A percentile compares a stretch with the other conserved stretches of the same genome.
phyloP scores from a whole-genome alignment of 1,140 invertebrate species.

The Penaeus indicus region DNA sequence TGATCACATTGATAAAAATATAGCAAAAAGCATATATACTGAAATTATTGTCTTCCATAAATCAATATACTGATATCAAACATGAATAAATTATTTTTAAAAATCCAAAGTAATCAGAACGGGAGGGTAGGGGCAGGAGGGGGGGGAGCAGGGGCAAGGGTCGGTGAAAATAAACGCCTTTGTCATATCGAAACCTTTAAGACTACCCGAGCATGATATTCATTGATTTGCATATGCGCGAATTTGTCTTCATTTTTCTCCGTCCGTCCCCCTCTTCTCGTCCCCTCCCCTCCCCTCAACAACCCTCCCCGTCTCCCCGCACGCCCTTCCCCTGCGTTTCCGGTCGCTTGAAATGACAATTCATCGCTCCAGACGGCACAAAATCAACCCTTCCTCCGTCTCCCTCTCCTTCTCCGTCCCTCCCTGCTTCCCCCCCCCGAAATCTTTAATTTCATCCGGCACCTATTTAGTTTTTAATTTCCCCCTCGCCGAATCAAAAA shows the following conservation, averaged over 20 bases:
- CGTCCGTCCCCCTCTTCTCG: background rate
- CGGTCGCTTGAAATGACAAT: conserved; percentile 17
- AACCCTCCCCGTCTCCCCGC: background rate
- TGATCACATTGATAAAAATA: too few relatives aligned
- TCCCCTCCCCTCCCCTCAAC: background rate
- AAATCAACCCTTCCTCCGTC: conserved; percentile 17
- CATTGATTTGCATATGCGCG: background rate
- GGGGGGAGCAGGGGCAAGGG: too few relatives aligned
- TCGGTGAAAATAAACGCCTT: too few relatives aligned
- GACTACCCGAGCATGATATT: too few relatives aligned
- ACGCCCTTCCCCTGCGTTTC: background rate
- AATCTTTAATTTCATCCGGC: conserved; percentile 50
- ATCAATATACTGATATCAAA: too few relatives aligned
- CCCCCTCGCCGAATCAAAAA: conserved; percentile 56
- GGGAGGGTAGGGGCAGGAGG: too few relatives aligned
- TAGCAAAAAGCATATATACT: too few relatives aligned
- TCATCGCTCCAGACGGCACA: conserved; percentile 1
- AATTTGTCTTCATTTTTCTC: background rate
- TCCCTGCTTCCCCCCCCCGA: background rate
- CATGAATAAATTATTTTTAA: too few relatives aligned
- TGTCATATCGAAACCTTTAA: too few relatives aligned
- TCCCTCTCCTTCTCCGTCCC: background rate
- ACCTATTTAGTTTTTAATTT: conserved; percentile 59
- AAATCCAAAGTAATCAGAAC: too few relatives aligned
- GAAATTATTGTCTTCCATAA: too few relatives aligned